Evolutionary conservation across 1,140 invertebrate genomes (phyloP).

Genomic region (Cheumatopsyche charites): DNA sequence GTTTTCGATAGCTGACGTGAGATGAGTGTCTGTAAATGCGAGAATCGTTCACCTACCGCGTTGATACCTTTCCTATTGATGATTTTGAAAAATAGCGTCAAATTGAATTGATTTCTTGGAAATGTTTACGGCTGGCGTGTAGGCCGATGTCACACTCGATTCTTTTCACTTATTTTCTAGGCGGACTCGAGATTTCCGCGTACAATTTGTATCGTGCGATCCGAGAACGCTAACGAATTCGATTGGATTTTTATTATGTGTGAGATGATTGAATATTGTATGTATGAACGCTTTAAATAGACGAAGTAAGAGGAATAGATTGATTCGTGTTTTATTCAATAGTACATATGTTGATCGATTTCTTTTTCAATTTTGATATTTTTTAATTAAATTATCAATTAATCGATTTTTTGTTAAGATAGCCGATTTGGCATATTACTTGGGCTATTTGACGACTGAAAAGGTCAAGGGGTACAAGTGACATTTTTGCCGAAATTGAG

Average conservation of each 20-base stretch:
- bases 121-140: conserved; percentile 39
- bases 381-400: too few relatives aligned
- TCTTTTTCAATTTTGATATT: too few relatives aligned
- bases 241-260: background rate
- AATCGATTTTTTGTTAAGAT: too few relatives aligned
- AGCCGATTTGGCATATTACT: too few relatives aligned
- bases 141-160: conserved; percentile 36
- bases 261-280: background rate
- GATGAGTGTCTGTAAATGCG: conserved; percentile 35
- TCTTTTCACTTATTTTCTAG: background rate
- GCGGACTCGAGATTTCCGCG: conserved; percentile 4
- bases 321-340: too few relatives aligned
- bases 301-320: too few relatives aligned
- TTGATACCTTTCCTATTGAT: conserved; percentile 43
- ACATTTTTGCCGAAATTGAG: too few relatives aligned
- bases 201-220: background rate
- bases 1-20: conserved; percentile 10
- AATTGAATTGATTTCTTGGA: conserved; percentile 48
- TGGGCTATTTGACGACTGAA: too few relatives aligned
- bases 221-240: background rate
- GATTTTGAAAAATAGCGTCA: conserved; percentile 48
- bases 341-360: too few relatives aligned
- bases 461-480: too few relatives aligned
- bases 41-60: conserved; percentile 43
- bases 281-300: background rate